phyloP scores from a whole-genome alignment of 2,888 invertebrate genomes.

The Drosophila mimetica region DNA sequence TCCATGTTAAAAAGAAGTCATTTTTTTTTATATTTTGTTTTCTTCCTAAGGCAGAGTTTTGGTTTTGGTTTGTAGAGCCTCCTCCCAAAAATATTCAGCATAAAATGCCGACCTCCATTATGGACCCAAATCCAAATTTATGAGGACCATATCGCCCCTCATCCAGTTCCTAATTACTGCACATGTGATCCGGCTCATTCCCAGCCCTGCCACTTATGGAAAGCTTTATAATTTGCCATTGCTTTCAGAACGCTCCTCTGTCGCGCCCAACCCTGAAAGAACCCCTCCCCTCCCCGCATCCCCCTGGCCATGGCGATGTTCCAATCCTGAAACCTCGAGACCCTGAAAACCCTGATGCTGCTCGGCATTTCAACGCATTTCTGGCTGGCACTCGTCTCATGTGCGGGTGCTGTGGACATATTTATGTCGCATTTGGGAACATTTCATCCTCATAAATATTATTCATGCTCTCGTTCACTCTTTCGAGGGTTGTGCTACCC shows the following conservation, averaged over 20 bases:
- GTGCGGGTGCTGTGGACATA: constrained; percentile 83
- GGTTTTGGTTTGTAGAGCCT: background rate
- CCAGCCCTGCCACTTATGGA: constrained; percentile 4
- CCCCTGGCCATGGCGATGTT: constrained; percentile 23
- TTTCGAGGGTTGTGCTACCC: constrained; percentile 44
- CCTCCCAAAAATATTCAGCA: background rate
- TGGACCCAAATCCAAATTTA: constrained; percentile 20
- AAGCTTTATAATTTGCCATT: constrained; percentile 42
- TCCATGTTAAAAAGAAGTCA: background rate
- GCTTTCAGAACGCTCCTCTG: constrained; percentile 10
- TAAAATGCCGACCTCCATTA: constrained; percentile 2
- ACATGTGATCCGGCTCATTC: constrained; percentile 30
- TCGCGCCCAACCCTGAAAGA: background rate
- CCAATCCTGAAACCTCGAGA: constrained; percentile 11
- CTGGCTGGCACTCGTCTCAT: constrained; percentile 74
- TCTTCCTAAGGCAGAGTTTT: background rate
- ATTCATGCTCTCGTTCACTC: constrained; percentile 78
- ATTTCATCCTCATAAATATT: constrained; percentile 84
- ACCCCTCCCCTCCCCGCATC: background rate
- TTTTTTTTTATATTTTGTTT: background rate
- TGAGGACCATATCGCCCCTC: constrained; percentile 24
- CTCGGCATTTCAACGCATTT: constrained; percentile 70
- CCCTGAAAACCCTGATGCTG: constrained; percentile 36
- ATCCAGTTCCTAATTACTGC: constrained; percentile 30
- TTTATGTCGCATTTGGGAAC: constrained; percentile 83